Evolutionary conservation across 2,797 vertebrate species (phyloP), one percentile per base, ranked within the genome.

Genomic region (Clarias laeviceps): DNA sequence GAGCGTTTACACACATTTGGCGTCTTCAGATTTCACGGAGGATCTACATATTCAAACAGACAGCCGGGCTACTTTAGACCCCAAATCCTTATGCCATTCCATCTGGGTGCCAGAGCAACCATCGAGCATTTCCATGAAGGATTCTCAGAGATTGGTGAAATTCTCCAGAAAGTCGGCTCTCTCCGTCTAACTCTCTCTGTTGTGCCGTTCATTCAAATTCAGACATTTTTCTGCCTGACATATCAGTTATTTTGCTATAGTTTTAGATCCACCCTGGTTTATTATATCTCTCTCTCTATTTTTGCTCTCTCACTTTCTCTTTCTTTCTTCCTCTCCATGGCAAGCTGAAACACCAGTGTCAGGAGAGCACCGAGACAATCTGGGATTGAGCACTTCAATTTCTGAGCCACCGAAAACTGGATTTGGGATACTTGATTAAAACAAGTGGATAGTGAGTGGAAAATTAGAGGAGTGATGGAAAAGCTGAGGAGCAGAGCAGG

Each of bases 381-480:
- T 82, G 83, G 78, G 87, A 83, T 82, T 82, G 80, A 61, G 50
- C 80, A 69, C 72, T 82, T 86, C 80, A 56, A 32, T 82, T 78
- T 78, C 85, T 20, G 72, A 78, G 81, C 80, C 85, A 76, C 85
- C 82, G 72, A 62, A 82, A 86, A 74, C 85, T 70, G 72, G 54
- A 86, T 82, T 82, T n/a, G 14, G 61, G 82, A 69, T 82, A 88
- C 84, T 88, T 84, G 80, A 88, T 89, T 88, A 88, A 37, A 78
- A 82, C 83, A 84, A 89, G 85, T 73, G 81, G 84, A 83, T 85
- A 11, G 61, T 12, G 66, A 77, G 88, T 37, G 84, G 62, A 82
- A 86, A 87, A 83, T 82, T 74, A 72, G 73, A 20, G 56, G 68
- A 69, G 82, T 45, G n/a, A 74, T 34, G 78, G 83, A 83, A 83